phyloP scores from a whole-genome alignment of 2,113 vertebrate species.

The Lepidothrix coronata region DNA sequence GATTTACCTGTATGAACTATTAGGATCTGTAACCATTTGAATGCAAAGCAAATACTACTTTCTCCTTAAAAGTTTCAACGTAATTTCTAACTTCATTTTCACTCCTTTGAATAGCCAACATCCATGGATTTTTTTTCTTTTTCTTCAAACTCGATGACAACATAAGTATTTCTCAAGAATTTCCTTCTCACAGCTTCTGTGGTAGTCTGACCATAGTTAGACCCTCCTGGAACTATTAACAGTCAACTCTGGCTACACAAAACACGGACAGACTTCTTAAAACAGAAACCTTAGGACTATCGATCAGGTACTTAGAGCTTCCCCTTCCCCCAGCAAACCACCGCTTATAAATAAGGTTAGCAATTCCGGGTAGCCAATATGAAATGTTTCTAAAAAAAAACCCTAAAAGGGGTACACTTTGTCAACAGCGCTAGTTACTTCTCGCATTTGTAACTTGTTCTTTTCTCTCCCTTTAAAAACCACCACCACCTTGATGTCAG shows the following conservation, averaged over 20 bases:
- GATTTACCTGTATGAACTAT: background rate
- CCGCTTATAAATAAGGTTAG: background rate
- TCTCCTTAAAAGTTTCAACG: background rate
- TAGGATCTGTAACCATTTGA: background rate
- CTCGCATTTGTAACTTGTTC: background rate
- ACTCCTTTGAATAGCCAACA: background rate
- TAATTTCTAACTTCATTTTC: background rate
- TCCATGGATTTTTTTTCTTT: accelerated
- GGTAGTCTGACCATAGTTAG: background rate
- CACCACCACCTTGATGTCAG: accelerated
- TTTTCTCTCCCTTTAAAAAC: background rate
- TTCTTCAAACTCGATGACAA: background rate
- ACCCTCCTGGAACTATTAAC: background rate
- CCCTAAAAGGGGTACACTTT: accelerated
- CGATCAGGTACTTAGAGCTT: background rate
- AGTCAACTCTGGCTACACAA: background rate
- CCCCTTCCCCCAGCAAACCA: background rate
- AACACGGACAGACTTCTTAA: background rate
- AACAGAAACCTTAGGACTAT: background rate
- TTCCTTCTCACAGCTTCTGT: background rate
- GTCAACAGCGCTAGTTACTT: background rate
- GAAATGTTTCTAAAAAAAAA: background rate
- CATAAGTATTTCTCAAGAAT: background rate
- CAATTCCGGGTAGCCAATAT: background rate
- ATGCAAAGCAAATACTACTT: background rate